phyloP scores from a whole-genome alignment of 2,797 vertebrate genomes.

The Galago senegalensis region DNA sequence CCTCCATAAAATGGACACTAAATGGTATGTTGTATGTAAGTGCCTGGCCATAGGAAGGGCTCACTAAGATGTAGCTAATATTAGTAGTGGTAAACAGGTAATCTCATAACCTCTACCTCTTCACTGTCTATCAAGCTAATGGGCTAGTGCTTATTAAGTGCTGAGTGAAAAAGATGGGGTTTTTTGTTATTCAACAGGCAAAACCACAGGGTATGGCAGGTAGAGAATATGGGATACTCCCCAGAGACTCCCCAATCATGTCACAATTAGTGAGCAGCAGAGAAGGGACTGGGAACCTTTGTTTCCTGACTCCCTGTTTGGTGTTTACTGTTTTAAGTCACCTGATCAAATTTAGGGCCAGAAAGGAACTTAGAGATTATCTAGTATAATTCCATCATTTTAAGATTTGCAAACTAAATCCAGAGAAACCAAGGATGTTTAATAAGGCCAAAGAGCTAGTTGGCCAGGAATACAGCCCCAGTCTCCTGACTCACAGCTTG shows the following conservation, averaged over 20 bases:
- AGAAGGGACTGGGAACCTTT: not conserved
- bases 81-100: not conserved
- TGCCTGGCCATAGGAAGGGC: not conserved
- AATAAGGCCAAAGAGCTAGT: not conserved
- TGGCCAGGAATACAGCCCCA: not conserved
- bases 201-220: not conserved
- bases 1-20: constrained; percentile 22
- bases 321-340: constrained; percentile 23
- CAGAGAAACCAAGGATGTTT: not conserved
- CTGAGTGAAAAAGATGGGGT: not conserved
- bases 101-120: not conserved
- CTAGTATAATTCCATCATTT: constrained; percentile 28
- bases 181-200: not conserved
- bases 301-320: not conserved
- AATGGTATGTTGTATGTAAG: not conserved
- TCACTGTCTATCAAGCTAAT: not conserved
- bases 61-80: constrained; percentile 27
- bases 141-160: not conserved
- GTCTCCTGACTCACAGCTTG: constrained; percentile 2
- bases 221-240: not conserved
- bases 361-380: constrained; percentile 11
- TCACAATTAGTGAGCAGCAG: constrained; percentile 17
- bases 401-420: constrained; percentile 11
- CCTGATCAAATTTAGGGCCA: constrained; percentile 13
- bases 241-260: not conserved